phyloP scores from a whole-genome alignment of 2,888 invertebrate species.

The Thysanoteuthis rhombus region DNA sequence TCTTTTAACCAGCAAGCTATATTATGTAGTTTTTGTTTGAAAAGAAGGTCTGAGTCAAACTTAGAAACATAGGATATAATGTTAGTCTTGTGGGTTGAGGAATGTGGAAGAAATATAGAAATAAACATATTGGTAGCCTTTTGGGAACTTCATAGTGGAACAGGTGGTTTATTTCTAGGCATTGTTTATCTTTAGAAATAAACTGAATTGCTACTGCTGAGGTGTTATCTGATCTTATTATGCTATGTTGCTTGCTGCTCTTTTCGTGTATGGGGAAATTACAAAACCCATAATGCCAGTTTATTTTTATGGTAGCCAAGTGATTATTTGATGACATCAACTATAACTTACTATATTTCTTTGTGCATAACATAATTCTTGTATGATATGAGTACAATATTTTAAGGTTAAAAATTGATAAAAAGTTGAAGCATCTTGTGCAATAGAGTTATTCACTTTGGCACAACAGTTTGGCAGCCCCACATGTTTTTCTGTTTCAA shows the following conservation, averaged over 20 bases:
- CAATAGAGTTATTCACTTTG: too few species aligned
- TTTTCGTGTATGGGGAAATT: background rate
- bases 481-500: too few species aligned
- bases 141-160: background rate
- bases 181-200: constrained; percentile 12
- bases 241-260: background rate
- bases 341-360: too few species aligned
- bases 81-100: background rate
- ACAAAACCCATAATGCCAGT: background rate
- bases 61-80: background rate
- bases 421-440: too few species aligned
- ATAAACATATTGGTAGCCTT: background rate
- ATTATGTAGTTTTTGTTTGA: background rate
- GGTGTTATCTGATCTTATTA: constrained; percentile 12
- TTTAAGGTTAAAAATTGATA: too few species aligned
- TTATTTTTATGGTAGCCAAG: background rate
- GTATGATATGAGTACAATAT: too few species aligned
- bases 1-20: background rate
- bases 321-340: background rate
- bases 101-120: background rate
- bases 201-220: background rate
- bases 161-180: background rate
- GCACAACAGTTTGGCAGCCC: too few species aligned
- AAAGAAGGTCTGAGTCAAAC: background rate
- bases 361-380: too few species aligned